These are phyloP conservation scores for Drosophila sordidula DNA, from an alignment of 2,888 invertebrate genomes.

Conservation along the genomic window DNA sequence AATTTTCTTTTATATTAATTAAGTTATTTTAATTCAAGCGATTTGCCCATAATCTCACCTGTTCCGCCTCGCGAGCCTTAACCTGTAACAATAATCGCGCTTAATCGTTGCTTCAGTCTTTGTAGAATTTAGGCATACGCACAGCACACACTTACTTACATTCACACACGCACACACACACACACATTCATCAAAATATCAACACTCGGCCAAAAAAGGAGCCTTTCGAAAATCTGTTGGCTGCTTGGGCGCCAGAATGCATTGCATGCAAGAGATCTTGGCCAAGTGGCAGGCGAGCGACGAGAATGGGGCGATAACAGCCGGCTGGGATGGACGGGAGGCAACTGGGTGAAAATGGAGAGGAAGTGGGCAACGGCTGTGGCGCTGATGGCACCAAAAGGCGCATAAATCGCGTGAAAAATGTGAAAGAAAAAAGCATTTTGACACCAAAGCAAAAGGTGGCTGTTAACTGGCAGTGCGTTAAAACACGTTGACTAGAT, in stretches of 20 bases:
- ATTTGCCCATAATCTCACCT: neutral
- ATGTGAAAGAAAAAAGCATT: constrained; percentile 79
- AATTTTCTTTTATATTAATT: neutral
- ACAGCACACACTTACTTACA: constrained; percentile 3
- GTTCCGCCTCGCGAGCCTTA: neutral
- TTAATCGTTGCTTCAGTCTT: constrained; percentile 25
- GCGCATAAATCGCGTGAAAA: constrained; percentile 78
- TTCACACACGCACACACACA: constrained; percentile 4
- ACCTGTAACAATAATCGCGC: constrained; percentile 16
- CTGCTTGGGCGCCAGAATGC: constrained; percentile 56
- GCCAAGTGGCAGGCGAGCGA: constrained; percentile 39
- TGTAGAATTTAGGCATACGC: constrained; percentile 9
- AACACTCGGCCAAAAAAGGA: constrained; percentile 70
- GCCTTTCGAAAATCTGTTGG: constrained; percentile 65
- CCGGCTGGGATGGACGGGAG: constrained; percentile 20
- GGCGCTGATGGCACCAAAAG: constrained; percentile 48
- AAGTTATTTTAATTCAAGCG: neutral
- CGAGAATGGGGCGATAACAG: constrained; percentile 35
- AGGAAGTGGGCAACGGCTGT: constrained; percentile 44
- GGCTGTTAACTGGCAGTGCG: constrained; percentile 41
- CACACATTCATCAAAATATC: constrained; percentile 69
- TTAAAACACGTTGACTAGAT: constrained; percentile 71
- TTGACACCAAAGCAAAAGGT: constrained; percentile 71
- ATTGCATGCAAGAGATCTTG: constrained; percentile 59
- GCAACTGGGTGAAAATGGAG: constrained; percentile 45